Conservation (phyloP, 2,113 vertebrate genomes). For the Amphiprion percula region DNA sequence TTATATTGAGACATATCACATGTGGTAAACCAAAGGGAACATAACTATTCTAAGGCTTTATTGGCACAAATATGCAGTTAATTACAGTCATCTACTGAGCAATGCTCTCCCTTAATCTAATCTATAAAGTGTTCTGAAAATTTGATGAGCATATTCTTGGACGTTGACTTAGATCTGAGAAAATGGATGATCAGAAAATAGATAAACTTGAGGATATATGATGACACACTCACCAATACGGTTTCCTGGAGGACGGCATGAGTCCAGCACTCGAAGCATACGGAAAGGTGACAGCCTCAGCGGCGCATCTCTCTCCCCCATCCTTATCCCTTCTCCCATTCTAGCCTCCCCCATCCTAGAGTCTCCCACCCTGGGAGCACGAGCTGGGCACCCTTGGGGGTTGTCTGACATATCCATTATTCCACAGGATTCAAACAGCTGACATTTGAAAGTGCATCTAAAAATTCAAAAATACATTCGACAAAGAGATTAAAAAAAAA, state of each 20-base stretch:
- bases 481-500: not conserved
- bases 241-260: slow-evolving; percentile 77
- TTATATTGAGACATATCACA: not conserved
- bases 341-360: slow-evolving; percentile 61
- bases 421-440: slow-evolving; percentile 30
- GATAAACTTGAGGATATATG: slow-evolving; percentile 14
- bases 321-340: slow-evolving; percentile 65
- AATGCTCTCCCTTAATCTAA: not conserved
- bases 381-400: slow-evolving; percentile 54
- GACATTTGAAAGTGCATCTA: not conserved
- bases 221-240: slow-evolving; percentile 80
- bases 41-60: not conserved
- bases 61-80: not conserved
- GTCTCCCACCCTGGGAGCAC: slow-evolving; percentile 49
- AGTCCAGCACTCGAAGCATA: slow-evolving; percentile 83
- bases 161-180: not conserved
- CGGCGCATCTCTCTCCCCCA: slow-evolving; percentile 71
- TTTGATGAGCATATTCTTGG: not conserved
- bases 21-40: not conserved
- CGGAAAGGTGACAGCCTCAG: slow-evolving; percentile 82
- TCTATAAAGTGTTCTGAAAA: not conserved
- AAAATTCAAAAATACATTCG: slow-evolving; percentile 34
- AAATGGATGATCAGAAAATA: not conserved
- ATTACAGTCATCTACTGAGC: not conserved
- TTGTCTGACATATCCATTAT: slow-evolving; percentile 67